phyloP scores from a whole-genome alignment of 2,113 vertebrate species.

The Eubucco bourcierii region DNA sequence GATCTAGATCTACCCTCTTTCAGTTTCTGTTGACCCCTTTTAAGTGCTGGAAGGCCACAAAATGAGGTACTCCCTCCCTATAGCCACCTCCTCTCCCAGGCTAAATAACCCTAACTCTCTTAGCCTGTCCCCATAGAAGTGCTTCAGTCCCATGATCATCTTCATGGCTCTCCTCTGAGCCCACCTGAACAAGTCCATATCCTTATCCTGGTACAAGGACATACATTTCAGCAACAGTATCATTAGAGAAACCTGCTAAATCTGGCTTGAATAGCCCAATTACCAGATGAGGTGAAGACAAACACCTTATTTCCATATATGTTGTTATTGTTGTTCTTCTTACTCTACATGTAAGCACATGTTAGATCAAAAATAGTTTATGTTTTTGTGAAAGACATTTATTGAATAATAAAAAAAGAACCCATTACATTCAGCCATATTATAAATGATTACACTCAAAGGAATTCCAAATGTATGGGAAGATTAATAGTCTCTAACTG shows the following conservation, averaged over 20 bases:
- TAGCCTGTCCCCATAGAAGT: background rate
- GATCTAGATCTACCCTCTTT: background rate
- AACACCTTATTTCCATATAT: background rate
- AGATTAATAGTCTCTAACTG: slow-evolving; percentile 36
- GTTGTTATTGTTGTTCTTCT: background rate
- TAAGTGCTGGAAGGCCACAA: background rate
- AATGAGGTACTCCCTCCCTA: too few relatives aligned
- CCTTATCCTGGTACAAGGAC: background rate
- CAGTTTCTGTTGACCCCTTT: background rate
- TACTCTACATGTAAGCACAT: slow-evolving; percentile 48
- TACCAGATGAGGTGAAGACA: slow-evolving; percentile 1
- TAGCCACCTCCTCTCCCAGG: background rate
- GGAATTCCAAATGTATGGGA: slow-evolving; percentile 14
- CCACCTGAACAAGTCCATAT: background rate
- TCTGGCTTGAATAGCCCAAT: background rate
- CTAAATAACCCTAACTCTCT: background rate
- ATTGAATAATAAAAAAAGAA: slow-evolving; percentile 72
- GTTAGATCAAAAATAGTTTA: slow-evolving; percentile 43
- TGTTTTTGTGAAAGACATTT: slow-evolving; percentile 69
- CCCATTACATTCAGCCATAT: slow-evolving; percentile 56
- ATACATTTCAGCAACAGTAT: background rate
- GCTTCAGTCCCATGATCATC: background rate
- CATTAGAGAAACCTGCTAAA: background rate
- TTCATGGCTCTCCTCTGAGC: too few relatives aligned
- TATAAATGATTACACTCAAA: slow-evolving; percentile 53